phyloP scores from a whole-genome alignment of 2,113 vertebrate species.

The Eubucco bourcierii region DNA sequence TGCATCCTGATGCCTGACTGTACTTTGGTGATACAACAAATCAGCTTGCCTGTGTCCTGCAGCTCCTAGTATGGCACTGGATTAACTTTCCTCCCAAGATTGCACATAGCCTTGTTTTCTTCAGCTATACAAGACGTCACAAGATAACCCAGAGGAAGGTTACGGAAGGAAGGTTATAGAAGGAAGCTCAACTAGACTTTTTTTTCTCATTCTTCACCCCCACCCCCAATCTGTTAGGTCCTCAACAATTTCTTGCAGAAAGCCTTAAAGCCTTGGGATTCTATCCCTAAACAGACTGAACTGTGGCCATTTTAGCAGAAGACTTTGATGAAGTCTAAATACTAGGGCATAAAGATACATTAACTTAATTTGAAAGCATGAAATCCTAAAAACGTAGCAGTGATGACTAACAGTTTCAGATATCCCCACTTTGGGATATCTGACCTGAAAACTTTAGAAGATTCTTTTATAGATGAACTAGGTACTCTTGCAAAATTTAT shows the following conservation, averaged over 20 bases:
- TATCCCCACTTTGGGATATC: neutral
- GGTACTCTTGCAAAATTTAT: neutral
- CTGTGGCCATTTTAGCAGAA: neutral
- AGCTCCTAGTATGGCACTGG: neutral
- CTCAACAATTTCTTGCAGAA: neutral
- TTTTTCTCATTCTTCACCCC: neutral
- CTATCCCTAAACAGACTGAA: neutral
- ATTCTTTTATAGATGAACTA: neutral
- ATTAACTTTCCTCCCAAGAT: neutral
- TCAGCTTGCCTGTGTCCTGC: neutral
- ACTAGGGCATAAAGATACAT: neutral
- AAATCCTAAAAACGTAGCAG: neutral
- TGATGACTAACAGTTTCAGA: neutral
- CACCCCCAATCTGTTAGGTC: neutral
- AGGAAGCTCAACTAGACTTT: neutral
- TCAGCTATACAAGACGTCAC: rapidly evolving
- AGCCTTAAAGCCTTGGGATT: neutral
- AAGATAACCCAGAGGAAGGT: neutral
- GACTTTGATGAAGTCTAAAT: neutral
- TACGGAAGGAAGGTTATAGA: no score
- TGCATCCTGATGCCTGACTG: neutral
- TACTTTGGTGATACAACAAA: neutral
- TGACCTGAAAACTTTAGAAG: neutral
- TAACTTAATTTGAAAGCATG: neutral
- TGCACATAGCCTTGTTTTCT: neutral